Conservation (phyloP, 2,797 vertebrate genomes). For the Phrynocephalus forsythii region DNA sequence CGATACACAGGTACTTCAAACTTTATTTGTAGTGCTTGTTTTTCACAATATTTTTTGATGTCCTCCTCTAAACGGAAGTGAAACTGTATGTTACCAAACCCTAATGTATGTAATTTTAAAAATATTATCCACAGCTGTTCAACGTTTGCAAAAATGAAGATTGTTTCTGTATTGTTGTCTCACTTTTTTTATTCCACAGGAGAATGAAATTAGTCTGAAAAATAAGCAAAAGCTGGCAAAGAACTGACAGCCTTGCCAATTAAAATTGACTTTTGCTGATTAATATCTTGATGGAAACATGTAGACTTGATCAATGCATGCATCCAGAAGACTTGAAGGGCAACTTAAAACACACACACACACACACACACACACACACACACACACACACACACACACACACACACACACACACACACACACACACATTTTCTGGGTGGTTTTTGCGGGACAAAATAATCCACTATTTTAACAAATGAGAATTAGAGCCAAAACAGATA, state of each 20-base stretch:
- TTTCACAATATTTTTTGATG: not conserved
- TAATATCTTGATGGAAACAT: not conserved
- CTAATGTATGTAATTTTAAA: not conserved
- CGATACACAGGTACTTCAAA: no score
- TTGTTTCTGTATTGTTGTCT: not conserved
- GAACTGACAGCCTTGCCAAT: not conserved
- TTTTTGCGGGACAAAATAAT: not conserved
- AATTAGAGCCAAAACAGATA: not conserved
- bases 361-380: not conserved
- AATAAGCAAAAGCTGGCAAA: not conserved
- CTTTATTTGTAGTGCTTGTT: not conserved
- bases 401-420: no score
- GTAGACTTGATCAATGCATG: not conserved
- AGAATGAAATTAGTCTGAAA: not conserved
- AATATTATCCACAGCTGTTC: no score
- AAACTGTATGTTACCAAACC: not conserved
- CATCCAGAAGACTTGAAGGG: not conserved
- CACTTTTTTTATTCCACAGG: not conserved
- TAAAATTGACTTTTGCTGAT: not conserved
- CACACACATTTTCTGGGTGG: not conserved
- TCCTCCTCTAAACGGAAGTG: not conserved
- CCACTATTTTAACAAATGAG: not conserved
- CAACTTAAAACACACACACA: not conserved
- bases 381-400: not conserved
- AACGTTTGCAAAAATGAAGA: no score